Conservation (phyloP, 2,797 vertebrate species). For the Amniataba percoides region DNA sequence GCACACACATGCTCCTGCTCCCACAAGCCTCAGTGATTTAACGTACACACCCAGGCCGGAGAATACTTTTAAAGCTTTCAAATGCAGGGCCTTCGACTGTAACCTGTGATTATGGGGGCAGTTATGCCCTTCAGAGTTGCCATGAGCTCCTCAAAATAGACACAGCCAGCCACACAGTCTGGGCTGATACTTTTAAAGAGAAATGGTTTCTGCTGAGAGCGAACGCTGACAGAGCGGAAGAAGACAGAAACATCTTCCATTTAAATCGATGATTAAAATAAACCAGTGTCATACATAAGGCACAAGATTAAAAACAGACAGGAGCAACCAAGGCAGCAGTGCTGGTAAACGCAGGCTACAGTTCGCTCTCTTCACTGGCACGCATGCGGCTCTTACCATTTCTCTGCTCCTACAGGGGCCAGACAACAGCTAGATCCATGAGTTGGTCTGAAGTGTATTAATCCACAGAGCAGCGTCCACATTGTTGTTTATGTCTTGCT, state of each 20-base stretch:
- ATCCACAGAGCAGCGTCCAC: slow-evolving; percentile 67
- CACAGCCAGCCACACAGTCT: slow-evolving; percentile 82
- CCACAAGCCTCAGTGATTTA: slow-evolving; percentile 68
- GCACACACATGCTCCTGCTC: slow-evolving; percentile 57
- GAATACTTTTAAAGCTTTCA: slow-evolving; percentile 75
- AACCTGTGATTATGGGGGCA: slow-evolving; percentile 86
- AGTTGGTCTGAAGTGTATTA: slow-evolving; percentile 40
- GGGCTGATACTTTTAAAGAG: slow-evolving; percentile 83
- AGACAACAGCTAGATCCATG: slow-evolving; percentile 59
- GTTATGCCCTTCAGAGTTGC: slow-evolving; percentile 83
- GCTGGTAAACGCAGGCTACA: not conserved
- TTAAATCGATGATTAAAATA: slow-evolving; percentile 1
- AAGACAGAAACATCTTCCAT: not conserved
- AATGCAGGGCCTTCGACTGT: slow-evolving; percentile 74
- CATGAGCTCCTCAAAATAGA: slow-evolving; percentile 87
- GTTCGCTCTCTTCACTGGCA: slow-evolving; percentile 12
- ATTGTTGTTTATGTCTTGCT: slow-evolving; percentile 78
- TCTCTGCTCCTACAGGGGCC: slow-evolving; percentile 53
- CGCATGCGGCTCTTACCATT: slow-evolving; percentile 74
- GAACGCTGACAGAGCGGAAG: slow-evolving; percentile 20
- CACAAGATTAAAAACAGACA: not conserved
- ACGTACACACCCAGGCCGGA: slow-evolving; percentile 78
- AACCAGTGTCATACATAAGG: not conserved
- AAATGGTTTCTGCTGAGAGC: slow-evolving; percentile 71
- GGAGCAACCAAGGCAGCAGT: not conserved